Conservation (phyloP, 2,113 vertebrate species). For the Notechis scutatus region DNA sequence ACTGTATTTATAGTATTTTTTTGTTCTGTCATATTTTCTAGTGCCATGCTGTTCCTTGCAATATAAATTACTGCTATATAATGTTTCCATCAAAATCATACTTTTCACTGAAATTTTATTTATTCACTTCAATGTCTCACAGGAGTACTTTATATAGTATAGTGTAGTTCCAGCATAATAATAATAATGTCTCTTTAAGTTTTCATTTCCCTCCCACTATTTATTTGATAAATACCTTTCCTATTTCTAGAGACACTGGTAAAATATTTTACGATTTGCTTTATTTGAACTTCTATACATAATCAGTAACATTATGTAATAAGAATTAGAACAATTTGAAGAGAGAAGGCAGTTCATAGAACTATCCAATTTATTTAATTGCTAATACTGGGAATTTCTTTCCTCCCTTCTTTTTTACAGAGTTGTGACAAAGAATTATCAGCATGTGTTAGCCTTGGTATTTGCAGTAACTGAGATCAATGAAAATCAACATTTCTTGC, state of each 20-base stretch:
- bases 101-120: not conserved
- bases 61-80: not conserved
- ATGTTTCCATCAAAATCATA: not conserved
- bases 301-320: not conserved
- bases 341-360: not conserved
- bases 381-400: not conserved
- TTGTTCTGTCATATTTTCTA: not conserved
- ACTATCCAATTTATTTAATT: not conserved
- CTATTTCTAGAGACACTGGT: not conserved
- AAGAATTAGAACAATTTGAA: not conserved
- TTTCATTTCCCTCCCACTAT: not conserved
- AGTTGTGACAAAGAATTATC: conserved; percentile 8
- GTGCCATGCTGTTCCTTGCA: not conserved
- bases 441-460: not conserved
- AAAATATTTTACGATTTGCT: not conserved
- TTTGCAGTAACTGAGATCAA: not conserved
- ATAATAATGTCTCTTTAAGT: not conserved
- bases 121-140: not conserved
- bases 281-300: not conserved
- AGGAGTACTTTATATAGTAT: not conserved
- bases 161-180: not conserved
- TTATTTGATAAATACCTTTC: not conserved
- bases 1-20: not conserved
- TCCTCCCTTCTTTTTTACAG: not conserved
- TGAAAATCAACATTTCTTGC: not conserved